phyloP scores from a whole-genome alignment of 2,797 vertebrate genomes.

The Nyctibius grandis region DNA sequence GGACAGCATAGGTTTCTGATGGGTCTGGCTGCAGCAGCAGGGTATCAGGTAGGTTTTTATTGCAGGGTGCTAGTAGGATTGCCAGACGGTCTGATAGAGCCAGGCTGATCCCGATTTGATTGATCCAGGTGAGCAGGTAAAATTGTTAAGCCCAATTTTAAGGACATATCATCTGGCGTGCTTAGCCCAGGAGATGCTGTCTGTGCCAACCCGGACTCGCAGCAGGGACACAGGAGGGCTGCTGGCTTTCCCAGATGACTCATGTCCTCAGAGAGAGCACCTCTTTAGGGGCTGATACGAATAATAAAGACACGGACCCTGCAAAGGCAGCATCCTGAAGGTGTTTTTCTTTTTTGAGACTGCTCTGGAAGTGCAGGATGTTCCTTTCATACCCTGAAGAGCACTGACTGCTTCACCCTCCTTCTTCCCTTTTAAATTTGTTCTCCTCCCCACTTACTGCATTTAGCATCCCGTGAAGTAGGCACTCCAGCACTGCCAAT shows the following conservation, averaged over 20 bases:
- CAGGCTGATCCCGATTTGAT: not conserved
- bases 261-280: not conserved
- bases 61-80: not conserved
- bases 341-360: not conserved
- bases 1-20: not conserved
- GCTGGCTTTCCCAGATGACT: not conserved
- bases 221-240: not conserved
- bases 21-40: not conserved
- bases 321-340: not conserved
- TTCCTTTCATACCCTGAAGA: constrained; percentile 5
- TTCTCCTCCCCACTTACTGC: constrained; percentile 27
- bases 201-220: not conserved
- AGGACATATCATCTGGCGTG: not conserved
- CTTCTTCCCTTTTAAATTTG: constrained; percentile 49
- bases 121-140: not conserved
- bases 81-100: not conserved
- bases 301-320: not conserved
- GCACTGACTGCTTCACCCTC: not conserved
- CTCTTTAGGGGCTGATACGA: not conserved
- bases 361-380: not conserved
- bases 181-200: not conserved
- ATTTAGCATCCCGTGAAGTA: constrained; percentile 49
- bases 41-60: not conserved
- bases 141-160: not conserved
- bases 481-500: constrained; percentile 22